Evolutionary conservation across 2,113 vertebrate species (phyloP).

Genomic region (Tympanuchus pallidicinctus): DNA sequence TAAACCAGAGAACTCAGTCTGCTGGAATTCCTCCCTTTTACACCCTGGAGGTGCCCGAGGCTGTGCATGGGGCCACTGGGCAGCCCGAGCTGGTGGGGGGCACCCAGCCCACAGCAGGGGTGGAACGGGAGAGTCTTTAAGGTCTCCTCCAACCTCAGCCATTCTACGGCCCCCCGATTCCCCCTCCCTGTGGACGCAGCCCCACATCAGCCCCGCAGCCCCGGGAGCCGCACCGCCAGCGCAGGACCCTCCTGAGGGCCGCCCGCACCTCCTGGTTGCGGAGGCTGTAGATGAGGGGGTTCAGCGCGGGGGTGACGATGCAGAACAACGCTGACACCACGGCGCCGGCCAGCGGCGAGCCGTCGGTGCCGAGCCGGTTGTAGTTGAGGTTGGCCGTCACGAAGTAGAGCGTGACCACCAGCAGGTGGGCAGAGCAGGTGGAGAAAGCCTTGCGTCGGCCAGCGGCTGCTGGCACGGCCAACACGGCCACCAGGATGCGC

Average conservation of each 20-base stretch:
- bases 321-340: not conserved
- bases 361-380: not conserved
- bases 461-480: not conserved
- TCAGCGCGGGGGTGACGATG: conserved; percentile 2
- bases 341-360: accelerated
- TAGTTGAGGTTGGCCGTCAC: conserved; percentile 15
- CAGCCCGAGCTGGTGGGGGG: no score
- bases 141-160: no score
- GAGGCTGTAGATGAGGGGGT: conserved; percentile 53
- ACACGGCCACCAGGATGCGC: not conserved
- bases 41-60: no score
- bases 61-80: no score
- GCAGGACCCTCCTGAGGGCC: not conserved
- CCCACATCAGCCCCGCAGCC: accelerated
- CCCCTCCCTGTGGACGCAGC: no score
- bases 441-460: conserved; percentile 43
- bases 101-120: no score
- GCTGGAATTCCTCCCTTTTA: no score
- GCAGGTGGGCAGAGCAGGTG: conserved; percentile 30
- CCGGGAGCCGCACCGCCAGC: accelerated
- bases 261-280: not conserved
- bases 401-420: not conserved
- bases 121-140: no score
- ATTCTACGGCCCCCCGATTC: no score
- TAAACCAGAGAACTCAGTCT: no score